Conservation (phyloP, 2,888 invertebrate species). For the Cephus sareptanus region DNA sequence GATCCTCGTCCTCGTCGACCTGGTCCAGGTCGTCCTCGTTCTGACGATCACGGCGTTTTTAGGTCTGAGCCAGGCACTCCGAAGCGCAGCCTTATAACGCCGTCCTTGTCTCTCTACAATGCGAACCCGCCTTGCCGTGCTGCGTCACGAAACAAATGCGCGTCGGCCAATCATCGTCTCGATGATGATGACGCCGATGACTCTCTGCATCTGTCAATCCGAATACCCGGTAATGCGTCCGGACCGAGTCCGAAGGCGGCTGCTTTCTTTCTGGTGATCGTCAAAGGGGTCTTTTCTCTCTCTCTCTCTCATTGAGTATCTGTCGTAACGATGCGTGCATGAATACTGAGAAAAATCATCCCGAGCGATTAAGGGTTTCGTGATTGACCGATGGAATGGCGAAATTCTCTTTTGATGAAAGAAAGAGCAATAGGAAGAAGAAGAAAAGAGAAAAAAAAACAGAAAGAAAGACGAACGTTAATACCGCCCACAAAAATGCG, state of each 20-base stretch:
- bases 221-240: slow-evolving; percentile 2
- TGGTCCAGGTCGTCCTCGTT: not conserved
- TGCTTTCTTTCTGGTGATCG: not conserved
- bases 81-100: slow-evolving; percentile 19
- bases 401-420: slow-evolving; percentile 3
- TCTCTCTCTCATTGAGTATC: not conserved
- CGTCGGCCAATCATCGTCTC: slow-evolving; percentile 54
- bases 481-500: not conserved
- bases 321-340: not conserved
- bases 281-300: not conserved
- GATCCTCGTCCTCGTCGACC: not conserved
- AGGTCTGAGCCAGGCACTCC: not conserved
- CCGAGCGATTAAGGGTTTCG: not conserved
- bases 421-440: slow-evolving; percentile 18
- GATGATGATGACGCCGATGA: slow-evolving; percentile 47
- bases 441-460: slow-evolving; percentile 21
- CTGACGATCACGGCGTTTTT: too few species aligned
- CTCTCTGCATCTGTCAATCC: slow-evolving; percentile 63
- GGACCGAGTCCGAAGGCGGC: not conserved
- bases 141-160: slow-evolving; percentile 65
- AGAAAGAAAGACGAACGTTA: slow-evolving; percentile 9
- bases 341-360: not conserved
- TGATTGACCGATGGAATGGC: slow-evolving; percentile 12
- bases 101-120: slow-evolving; percentile 12
- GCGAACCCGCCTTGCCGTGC: slow-evolving; percentile 41